Base-by-base conservation (phyloP, 2,888 invertebrate genomes). In the Mantis religiosa region DNA sequence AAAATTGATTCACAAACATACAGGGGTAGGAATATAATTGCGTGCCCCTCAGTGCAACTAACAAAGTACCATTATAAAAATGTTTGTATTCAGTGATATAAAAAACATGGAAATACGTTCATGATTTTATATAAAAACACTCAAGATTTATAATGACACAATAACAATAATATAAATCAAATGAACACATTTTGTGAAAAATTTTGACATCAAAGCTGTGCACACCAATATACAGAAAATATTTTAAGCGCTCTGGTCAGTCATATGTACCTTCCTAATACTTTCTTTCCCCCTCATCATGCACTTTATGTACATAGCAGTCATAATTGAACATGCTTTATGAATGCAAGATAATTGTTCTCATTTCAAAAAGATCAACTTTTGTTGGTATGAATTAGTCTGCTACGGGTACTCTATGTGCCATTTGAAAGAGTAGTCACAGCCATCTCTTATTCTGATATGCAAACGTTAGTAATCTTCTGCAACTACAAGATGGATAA, bases 21-120 rank as follows among this genome's bases (percentile, higher is more conserved):
- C 54, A 54, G 54, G 54, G 54, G 25, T 25, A 20, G 15, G 25
- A 20, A 20, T 15, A 71, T 71, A 71, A 71, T 25, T 71, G 30
- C 54, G 20, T 71, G 54, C 54, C 54, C 54, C 54, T 87, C 27
- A 87, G 81, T 87, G 81, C 86, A 87, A 28, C n/a, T 82, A 87
- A 87, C 87, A 86, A 86, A n/a, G 81, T 87, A 87, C 82, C 87
- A 87, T 87, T 86, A 87, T 87, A 87, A 87, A 87, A 87, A 87
- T 34, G 87, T 82, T 82, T 87, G 25, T 87, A 34, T 82, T 87
- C 34, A 34, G 54, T 82, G 27, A 87, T 87, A 87, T 87, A 87
- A 87, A 87, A 87, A 71, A 87, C 82, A 82, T 87, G 87, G 34
- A 87, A 87, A 87, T 82, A 87, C 82, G 28, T 41, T 12, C 82